Evolutionary conservation across 2,113 vertebrate species (phyloP).

Genomic region (Uropsilus gracilis): DNA sequence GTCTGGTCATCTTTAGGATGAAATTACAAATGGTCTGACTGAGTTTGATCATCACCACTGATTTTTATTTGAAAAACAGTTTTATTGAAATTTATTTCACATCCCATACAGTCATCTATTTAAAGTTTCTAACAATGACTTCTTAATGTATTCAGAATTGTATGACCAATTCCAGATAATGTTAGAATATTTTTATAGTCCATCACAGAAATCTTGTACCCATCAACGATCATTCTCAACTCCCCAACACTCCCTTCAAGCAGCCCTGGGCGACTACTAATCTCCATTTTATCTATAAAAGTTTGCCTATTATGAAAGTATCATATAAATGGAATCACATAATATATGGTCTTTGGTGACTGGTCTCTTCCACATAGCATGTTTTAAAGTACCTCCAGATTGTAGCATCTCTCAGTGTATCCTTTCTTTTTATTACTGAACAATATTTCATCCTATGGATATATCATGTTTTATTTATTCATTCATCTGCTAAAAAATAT

Average conservation of each 20-base stretch:
- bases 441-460: neutral
- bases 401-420: neutral
- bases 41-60: neutral
- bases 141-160: neutral
- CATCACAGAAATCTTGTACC: neutral
- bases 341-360: neutral
- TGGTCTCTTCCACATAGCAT: neutral
- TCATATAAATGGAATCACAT: neutral
- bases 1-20: neutral
- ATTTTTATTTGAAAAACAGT: neutral
- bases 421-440: neutral
- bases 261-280: neutral
- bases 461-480: neutral
- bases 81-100: constrained; percentile 3
- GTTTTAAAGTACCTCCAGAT: neutral
- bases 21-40: neutral
- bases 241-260: neutral
- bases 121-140: neutral
- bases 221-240: neutral
- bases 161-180: neutral
- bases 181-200: neutral
- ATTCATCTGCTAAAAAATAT: neutral
- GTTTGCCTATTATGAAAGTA: neutral
- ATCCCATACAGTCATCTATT: neutral
- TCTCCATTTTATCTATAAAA: neutral